Evolutionary conservation across 1,140 invertebrate genomes (phyloP).

Genomic region (Lordiphosa mommai): DNA sequence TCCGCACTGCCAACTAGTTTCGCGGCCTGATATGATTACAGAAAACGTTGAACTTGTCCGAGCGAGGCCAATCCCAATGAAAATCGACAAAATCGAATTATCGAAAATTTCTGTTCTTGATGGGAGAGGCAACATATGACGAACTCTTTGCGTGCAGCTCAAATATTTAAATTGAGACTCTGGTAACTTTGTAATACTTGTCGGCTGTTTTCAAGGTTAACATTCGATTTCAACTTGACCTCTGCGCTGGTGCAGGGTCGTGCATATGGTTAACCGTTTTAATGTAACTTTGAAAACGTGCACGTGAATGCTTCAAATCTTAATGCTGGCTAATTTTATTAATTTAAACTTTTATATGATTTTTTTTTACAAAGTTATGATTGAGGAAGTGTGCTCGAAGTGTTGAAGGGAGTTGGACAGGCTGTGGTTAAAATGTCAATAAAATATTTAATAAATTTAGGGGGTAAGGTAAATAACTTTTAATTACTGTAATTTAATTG

Average conservation of each 20-base stretch:
- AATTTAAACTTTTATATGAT: conserved; percentile 21
- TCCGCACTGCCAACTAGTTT: conserved; percentile 51
- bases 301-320: conserved; percentile 37
- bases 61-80: not conserved
- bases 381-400: conserved; percentile 16
- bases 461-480: conserved; percentile 12
- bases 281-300: conserved; percentile 23
- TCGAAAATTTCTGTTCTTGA: conserved; percentile 4
- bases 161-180: conserved; percentile 66
- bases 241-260: conserved; percentile 50
- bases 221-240: conserved; percentile 28
- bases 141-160: conserved; percentile 31
- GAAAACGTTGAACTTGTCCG: conserved; percentile 31
- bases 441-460: conserved; percentile 16
- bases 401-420: not conserved
- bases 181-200: conserved; percentile 54
- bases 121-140: conserved; percentile 19
- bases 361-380: conserved; percentile 28
- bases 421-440: not conserved
- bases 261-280: conserved; percentile 41
- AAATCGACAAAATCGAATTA: not conserved
- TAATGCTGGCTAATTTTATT: conserved; percentile 9
- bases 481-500: conserved; percentile 13
- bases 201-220: conserved; percentile 66
- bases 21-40: conserved; percentile 5